A percentile compares a stretch with the other conserved stretches of the same genome.
phyloP scores from a whole-genome alignment of 1,140 invertebrate species.

The Papilio helenus region DNA sequence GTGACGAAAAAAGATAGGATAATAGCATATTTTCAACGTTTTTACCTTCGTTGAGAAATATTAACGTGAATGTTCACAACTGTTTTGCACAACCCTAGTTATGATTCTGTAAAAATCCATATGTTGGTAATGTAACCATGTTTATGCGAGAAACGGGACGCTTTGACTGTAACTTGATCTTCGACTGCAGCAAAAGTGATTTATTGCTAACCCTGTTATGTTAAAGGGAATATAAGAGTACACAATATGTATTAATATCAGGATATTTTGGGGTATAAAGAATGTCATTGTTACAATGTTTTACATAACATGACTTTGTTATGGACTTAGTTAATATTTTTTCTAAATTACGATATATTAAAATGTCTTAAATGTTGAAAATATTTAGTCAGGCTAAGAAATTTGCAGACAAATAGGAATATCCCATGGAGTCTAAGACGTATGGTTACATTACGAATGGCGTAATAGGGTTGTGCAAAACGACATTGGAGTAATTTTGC shows the following conservation, averaged over 20 bases:
- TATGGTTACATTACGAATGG: background rate
- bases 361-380: background rate
- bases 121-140: background rate
- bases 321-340: too few species aligned
- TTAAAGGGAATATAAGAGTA: too few species aligned
- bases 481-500: background rate
- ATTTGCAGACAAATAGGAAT: background rate
- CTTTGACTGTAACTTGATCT: too few species aligned
- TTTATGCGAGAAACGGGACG: background rate
- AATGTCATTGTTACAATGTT: too few species aligned
- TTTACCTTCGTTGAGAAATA: background rate
- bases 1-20: slow-evolving; percentile 15
- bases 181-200: too few species aligned
- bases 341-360: background rate
- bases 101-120: slow-evolving; percentile 3
- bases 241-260: too few species aligned
- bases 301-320: too few species aligned
- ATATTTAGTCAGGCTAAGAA: background rate
- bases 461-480: slow-evolving; percentile 17
- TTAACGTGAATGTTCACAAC: background rate
- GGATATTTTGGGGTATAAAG: too few species aligned
- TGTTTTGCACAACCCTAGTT: slow-evolving; percentile 10
- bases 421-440: background rate
- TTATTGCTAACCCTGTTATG: too few species aligned
- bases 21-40: slow-evolving; percentile 1